Base-by-base conservation (phyloP, 2,797 vertebrate genomes). In the Argentina silus region DNA sequence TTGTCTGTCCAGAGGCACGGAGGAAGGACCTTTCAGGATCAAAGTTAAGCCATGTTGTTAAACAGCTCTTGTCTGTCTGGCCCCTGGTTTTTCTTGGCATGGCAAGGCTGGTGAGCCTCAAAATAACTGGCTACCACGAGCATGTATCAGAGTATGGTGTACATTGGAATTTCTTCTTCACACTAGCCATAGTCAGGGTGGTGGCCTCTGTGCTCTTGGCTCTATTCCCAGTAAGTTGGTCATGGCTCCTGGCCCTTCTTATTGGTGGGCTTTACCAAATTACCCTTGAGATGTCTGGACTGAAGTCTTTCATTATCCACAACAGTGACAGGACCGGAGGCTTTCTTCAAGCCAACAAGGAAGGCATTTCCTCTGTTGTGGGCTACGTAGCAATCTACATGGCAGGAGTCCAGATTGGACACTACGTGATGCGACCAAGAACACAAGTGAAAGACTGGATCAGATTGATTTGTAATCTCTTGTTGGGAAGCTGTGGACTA, bases 131-230 rank as follows among this genome's bases (percentile, higher is more conserved):
- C 19, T 99, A 99, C 84, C 96, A 98, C 0, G 97, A 99, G 79
- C 98, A 99, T 21, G 83, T 95, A 23, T 95, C 95, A 0, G 98
- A 99, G 80, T 99, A 99, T 1, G 98, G 98, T 0, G 83, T 97
- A 71, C 97, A 99, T 82, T 99, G 98, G 98, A 99, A 99, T 85
- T 99, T 99, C 72, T 99, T 99, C 85, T 99, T 99, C 80, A 99
- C 97, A 0, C 74, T 99, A 65, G 94, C 95, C 0, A 74, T 94
- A 2, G 95, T 98, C 43, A 94, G 95, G 87, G 84, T 98, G 21
- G 72, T 93, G 59, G 93, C 95, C 6, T 96, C 97, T 4, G 44
- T 93, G 19, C 83, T 99, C 64, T 80, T 99, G 73, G 75, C 88
- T 10, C 0, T 95, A 8, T 89, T 96, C 21, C 95, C 96, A 2